phyloP scores from a whole-genome alignment of 23 tunicate species.

The Diplosoma virens region DNA sequence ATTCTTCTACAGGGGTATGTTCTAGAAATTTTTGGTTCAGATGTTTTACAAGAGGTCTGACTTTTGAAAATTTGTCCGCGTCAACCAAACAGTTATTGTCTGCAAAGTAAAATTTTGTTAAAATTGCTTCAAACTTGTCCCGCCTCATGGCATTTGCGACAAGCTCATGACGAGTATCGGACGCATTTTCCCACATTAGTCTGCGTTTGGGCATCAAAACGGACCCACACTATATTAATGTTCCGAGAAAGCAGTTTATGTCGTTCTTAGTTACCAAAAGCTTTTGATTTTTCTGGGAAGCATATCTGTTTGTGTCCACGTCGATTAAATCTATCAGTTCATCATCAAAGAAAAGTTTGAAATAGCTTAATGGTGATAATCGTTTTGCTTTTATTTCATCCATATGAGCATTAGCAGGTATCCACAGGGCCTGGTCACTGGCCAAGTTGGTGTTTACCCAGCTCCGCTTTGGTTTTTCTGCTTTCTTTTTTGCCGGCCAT shows the following conservation, averaged over 20 bases:
- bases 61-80: not conserved
- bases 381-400: no score
- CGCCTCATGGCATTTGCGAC: slow-evolving; percentile 14
- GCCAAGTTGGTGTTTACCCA: no score
- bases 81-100: slow-evolving; percentile 3
- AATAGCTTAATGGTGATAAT: no score
- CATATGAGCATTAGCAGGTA: no score
- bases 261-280: not conserved
- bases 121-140: slow-evolving; percentile 7
- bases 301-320: not conserved
- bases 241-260: slow-evolving; percentile 8
- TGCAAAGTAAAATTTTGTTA: not conserved
- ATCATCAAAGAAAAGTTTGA: no score
- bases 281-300: not conserved
- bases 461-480: not conserved
- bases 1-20: not conserved
- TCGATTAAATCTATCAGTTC: not conserved
- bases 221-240: not conserved
- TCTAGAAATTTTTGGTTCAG: slow-evolving; percentile 6
- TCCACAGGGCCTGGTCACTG: no score
- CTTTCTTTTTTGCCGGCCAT: not conserved
- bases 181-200: slow-evolving; percentile 9
- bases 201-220: not conserved
- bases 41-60: slow-evolving; percentile 14
- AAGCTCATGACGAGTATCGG: not conserved